phyloP scores from a whole-genome alignment of 2,797 vertebrate genomes.

The Myiotriccus ornatus region DNA sequence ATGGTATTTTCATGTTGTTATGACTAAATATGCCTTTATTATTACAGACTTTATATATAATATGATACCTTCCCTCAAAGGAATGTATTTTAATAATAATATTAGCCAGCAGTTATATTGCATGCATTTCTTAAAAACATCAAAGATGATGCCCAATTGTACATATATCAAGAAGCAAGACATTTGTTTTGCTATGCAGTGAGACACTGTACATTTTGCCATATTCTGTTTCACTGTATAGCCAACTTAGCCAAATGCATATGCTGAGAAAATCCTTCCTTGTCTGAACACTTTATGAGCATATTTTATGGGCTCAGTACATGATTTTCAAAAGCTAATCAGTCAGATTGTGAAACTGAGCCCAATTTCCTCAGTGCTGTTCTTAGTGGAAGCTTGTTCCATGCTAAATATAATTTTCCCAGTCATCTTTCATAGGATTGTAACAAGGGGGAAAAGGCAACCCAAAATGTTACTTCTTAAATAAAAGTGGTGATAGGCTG shows the following conservation, averaged over 20 bases:
- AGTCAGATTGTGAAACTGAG: conserved; percentile 40
- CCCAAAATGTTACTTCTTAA: background rate
- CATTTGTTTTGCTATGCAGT: background rate
- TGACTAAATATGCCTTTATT: background rate
- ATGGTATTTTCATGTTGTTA: background rate
- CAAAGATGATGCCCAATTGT: background rate
- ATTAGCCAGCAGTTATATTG: background rate
- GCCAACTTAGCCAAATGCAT: background rate
- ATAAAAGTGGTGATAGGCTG: background rate
- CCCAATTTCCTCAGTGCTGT: background rate
- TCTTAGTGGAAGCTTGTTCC: conserved; percentile 2
- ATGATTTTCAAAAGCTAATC: conserved; percentile 49
- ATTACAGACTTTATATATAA: conserved; percentile 9
- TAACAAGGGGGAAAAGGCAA: background rate
- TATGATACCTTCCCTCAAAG: background rate
- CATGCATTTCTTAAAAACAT: background rate
- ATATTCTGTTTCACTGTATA: background rate
- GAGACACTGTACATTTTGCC: background rate
- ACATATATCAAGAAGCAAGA: background rate
- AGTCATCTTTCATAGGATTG: background rate
- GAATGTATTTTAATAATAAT: conserved; percentile 11
- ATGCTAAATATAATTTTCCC: conserved; percentile 23
- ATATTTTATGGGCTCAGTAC: conserved; percentile 12
- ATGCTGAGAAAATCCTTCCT: conserved; percentile 6
- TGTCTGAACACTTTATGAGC: conserved; percentile 13